These are phyloP conservation scores for Camptogramma bilineatum DNA, from an alignment of 2,888 invertebrate species.

Conservation along the genomic window DNA sequence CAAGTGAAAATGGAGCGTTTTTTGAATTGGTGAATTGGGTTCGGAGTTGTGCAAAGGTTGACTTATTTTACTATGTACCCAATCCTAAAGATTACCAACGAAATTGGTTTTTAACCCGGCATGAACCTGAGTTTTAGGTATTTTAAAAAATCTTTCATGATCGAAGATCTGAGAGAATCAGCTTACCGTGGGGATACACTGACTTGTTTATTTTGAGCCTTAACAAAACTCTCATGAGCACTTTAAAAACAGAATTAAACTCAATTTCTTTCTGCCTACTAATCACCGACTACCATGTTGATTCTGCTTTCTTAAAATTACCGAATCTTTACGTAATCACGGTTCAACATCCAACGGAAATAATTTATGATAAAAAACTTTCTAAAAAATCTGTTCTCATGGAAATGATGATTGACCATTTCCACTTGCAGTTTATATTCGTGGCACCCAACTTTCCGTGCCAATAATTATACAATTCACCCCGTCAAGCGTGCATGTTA, in stretches of 20 bases:
- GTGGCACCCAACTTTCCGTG: conserved; percentile 30
- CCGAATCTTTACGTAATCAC: not conserved
- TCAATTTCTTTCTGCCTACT: not conserved
- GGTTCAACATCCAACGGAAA: not conserved
- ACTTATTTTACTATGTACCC: not conserved
- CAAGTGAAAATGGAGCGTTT: not conserved
- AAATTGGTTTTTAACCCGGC: too few species aligned
- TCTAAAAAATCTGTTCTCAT: not conserved
- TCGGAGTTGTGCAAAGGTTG: not conserved
- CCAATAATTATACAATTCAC: conserved; percentile 44
- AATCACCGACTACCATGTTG: not conserved
- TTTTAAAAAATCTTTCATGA: too few species aligned
- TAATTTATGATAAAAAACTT: not conserved
- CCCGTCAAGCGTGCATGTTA: conserved; percentile 37
- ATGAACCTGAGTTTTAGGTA: too few species aligned
- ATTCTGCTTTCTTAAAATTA: not conserved
- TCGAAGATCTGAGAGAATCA: too few species aligned
- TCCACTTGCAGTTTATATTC: not conserved
- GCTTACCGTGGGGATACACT: not conserved
- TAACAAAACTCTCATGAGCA: too few species aligned
- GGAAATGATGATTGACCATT: not conserved
- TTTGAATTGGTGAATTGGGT: not conserved
- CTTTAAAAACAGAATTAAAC: not conserved
- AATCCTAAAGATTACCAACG: too few species aligned
- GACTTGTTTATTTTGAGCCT: not conserved